Evolutionary conservation across 2,797 vertebrate genomes (phyloP).

Genomic region (Setipinna tenuifilis): DNA sequence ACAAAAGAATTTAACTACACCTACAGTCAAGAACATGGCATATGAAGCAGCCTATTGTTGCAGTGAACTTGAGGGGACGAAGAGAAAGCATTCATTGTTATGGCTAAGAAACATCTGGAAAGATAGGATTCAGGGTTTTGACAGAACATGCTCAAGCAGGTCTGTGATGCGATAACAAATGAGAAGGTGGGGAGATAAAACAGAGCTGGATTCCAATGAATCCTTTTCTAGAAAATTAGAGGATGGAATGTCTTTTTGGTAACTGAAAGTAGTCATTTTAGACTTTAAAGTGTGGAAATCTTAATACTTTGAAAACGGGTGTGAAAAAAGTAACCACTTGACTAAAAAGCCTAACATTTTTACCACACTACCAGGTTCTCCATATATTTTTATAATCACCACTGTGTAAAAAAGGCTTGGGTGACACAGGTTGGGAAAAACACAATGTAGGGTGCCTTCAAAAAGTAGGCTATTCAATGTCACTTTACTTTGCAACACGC

Average conservation of each 20-base stretch:
- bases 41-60: slow-evolving; percentile 60
- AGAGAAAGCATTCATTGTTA: slow-evolving; percentile 60
- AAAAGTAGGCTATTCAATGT: too few relatives aligned
- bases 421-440: too few relatives aligned
- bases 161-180: slow-evolving; percentile 53
- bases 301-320: too few relatives aligned
- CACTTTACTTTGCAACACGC: too few relatives aligned
- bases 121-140: slow-evolving; percentile 64
- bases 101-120: slow-evolving; percentile 62
- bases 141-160: slow-evolving; percentile 57
- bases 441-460: too few relatives aligned
- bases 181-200: slow-evolving; percentile 34
- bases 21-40: slow-evolving; percentile 33
- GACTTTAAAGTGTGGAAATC: too few relatives aligned
- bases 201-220: neutral
- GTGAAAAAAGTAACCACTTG: too few relatives aligned
- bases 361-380: too few relatives aligned
- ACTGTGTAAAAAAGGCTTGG: too few relatives aligned
- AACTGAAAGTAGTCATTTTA: neutral
- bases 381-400: too few relatives aligned
- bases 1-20: slow-evolving; percentile 53
- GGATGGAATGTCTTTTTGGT: slow-evolving; percentile 34
- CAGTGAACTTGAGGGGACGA: slow-evolving; percentile 42
- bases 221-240: slow-evolving; percentile 47
- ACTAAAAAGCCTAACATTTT: too few relatives aligned